Conservation (phyloP, 1,140 invertebrate genomes). For the Trachelipus rathkii region DNA sequence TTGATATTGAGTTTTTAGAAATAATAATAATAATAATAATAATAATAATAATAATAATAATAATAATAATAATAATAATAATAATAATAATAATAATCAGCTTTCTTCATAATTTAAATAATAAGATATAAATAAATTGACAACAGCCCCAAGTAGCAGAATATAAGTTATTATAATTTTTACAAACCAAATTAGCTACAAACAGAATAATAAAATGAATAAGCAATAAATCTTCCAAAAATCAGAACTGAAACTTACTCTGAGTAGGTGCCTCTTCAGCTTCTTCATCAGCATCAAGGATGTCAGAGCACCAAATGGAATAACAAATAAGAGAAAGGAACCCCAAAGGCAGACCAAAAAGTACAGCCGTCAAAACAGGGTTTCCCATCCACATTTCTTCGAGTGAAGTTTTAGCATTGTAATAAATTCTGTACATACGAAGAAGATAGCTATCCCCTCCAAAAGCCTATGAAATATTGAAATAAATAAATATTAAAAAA, state of each 20-base stretch:
- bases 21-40: no score
- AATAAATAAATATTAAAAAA: not conserved
- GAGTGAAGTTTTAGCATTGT: constrained; percentile 68
- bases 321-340: constrained; percentile 91
- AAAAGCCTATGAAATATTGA: not conserved
- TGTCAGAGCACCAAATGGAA: constrained; percentile 87
- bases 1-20: no score
- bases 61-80: no score
- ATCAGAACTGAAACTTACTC: not conserved
- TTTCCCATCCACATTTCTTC: constrained; percentile 84
- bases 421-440: constrained; percentile 65
- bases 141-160: no score
- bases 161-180: no score
- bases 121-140: no score
- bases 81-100: no score
- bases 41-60: no score
- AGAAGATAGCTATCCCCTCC: constrained; percentile 73
- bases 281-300: constrained; percentile 85
- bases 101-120: no score
- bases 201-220: no score
- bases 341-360: constrained; percentile 78
- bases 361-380: constrained; percentile 77
- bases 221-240: no score
- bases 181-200: no score
- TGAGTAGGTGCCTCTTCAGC: constrained; percentile 55